Base-by-base conservation (phyloP, 2,797 vertebrate species). In the Ambastaia sidthimunki region DNA sequence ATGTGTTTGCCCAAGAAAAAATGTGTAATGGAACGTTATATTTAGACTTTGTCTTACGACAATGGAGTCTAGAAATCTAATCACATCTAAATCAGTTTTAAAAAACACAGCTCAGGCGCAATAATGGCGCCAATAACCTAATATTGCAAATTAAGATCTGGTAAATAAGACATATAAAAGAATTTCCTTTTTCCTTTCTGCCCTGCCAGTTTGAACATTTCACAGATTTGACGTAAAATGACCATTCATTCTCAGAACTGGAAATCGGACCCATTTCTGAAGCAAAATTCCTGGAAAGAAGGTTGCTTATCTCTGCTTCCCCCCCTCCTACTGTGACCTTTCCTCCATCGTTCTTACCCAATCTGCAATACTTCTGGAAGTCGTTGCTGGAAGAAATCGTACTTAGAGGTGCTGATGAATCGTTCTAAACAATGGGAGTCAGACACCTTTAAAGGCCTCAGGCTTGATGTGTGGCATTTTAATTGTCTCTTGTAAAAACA, bases 401-500 rank as follows among this genome's bases (percentile, higher is more conserved):
- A 71, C 44, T 23, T 76, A 76, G 60, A 25, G 57, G 73, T 72
- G 72, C 57, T 78, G 83, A 82, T 70, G 75, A 80, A 10, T 6
- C 31, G 69, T 74, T 77, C 60, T 81, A 78, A 88, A 78, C 80
- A 85, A 71, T 0, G 19, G 65, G 83, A 72, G 71, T 76, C 76
- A 19, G 78, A 78, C 74, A 81, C 65, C 80, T 82, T 59, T 18
- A 72, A 62, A 81, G 50, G 76, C 66, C 21, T 81, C 79, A 76
- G 52, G 78, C 74, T 69, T 80, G 48, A 71, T 76, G 81, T 83
- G 79, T 84, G 83, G 80, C 69, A 85, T 83, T 85, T 85, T 80
- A 78, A 82, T 82, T 79, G 74, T 80, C 71, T 79, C 54, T 82
- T 85, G 82, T 80, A 87, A 55, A 86, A 86, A 91, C 81, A 85